phyloP scores from a whole-genome alignment of 2,888 invertebrate genomes.

The Tetragonisca angustula region DNA sequence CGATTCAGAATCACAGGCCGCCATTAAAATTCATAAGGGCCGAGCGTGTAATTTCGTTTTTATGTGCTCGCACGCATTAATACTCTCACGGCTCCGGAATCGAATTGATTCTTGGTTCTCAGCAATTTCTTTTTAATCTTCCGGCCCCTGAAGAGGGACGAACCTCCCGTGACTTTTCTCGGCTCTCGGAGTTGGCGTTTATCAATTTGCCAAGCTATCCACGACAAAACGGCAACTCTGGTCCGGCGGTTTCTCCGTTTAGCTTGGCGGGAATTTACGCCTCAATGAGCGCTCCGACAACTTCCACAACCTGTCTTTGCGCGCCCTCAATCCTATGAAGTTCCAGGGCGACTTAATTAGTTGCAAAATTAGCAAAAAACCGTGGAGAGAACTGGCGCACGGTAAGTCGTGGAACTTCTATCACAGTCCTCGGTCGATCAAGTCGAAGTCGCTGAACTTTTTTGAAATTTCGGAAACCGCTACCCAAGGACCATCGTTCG shows the following conservation, averaged over 20 bases:
- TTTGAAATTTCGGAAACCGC: not conserved
- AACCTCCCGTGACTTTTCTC: not conserved
- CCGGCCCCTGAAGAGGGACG: not conserved
- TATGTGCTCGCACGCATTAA: too few species aligned
- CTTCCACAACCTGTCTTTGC: slow-evolving; percentile 23
- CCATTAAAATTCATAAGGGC: too few species aligned
- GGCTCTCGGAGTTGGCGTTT: too few species aligned
- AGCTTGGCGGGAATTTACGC: too few species aligned
- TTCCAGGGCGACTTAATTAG: slow-evolving; percentile 76
- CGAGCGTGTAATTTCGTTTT: too few species aligned
- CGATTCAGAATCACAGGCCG: too few species aligned
- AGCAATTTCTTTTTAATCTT: too few species aligned
- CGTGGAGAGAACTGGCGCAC: slow-evolving; percentile 50
- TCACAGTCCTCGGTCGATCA: not conserved
- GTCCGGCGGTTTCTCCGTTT: too few species aligned
- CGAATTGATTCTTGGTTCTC: not conserved
- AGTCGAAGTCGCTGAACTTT: not conserved
- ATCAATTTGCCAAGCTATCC: slow-evolving; percentile 50
- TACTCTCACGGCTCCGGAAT: not conserved
- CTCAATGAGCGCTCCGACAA: too few species aligned
- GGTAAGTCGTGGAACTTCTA: not conserved
- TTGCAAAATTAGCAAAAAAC: slow-evolving; percentile 75
- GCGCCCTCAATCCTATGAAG: too few species aligned
- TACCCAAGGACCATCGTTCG: rapidly evolving
- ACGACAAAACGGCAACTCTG: too few species aligned